Evolutionary conservation across 2,888 invertebrate species (phyloP).

Genomic region (Acronicta leporina): DNA sequence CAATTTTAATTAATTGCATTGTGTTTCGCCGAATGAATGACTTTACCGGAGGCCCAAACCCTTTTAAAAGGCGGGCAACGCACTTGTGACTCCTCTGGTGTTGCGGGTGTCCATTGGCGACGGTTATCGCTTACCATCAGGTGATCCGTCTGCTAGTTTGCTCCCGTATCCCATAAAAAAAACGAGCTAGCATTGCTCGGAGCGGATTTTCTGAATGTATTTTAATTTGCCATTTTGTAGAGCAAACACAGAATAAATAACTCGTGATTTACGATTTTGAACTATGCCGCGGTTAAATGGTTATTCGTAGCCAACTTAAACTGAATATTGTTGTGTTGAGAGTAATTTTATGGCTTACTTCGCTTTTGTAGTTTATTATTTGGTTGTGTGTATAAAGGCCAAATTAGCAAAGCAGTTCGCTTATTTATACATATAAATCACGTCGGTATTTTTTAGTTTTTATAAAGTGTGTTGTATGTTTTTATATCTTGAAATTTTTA

Average conservation of each 20-base stretch:
- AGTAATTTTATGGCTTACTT: constrained; percentile 33
- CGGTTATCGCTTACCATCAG: too few relatives aligned
- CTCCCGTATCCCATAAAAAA: not conserved
- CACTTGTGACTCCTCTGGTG: too few relatives aligned
- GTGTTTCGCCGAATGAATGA: too few relatives aligned
- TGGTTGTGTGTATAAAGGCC: not conserved
- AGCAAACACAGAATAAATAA: constrained; percentile 57
- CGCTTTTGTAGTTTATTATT: not conserved
- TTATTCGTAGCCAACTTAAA: constrained; percentile 29
- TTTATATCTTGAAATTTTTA: too few relatives aligned
- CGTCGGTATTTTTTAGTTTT: not conserved
- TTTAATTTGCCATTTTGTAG: constrained; percentile 39
- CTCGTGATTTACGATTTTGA: constrained; percentile 54
- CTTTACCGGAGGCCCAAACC: too few relatives aligned
- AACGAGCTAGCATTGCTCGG: not conserved
- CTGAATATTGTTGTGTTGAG: constrained; percentile 33
- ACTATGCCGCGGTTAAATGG: constrained; percentile 41
- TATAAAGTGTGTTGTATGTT: too few relatives aligned
- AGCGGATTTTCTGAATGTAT: constrained; percentile 21
- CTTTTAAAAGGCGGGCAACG: too few relatives aligned
- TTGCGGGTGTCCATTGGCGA: too few relatives aligned
- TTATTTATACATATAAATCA: not conserved
- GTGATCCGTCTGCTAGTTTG: too few relatives aligned
- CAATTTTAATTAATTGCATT: too few relatives aligned
- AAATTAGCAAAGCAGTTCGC: not conserved